Evolutionary conservation across 2,113 vertebrate species (phyloP), one percentile per base, ranked within the genome.

Genomic region (Heteronetta atricapilla): DNA sequence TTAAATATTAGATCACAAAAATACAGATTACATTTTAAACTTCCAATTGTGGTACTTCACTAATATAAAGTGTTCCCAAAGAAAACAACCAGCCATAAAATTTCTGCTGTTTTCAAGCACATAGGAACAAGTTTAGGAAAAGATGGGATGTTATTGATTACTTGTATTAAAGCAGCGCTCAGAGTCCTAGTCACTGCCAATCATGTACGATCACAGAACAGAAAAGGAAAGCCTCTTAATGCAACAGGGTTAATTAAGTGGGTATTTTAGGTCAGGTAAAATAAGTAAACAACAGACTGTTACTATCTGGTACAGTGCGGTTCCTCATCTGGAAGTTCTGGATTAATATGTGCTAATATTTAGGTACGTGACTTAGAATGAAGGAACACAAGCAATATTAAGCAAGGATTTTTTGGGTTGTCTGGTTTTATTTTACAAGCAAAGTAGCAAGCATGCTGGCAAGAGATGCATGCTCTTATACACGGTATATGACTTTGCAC

Each of bases 401-500:
- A 72, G 92, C 94, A 89, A 87, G 69, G 81, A 68, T 14, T 64
- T 77, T 64, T 25, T 22, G 20, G 3, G 3, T 56, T 66, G 77
- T n/a, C 81, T 92, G 36, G 48, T 86, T 95, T 90, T 94, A 89
- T 84, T 92, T 88, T 86, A 88, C 89, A 97, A 97, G 97, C 97
- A 95, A 94, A 96, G 92, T 95, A 94, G 96, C 97, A 97, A 98
- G 97, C 99, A 99, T 98, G 96, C 98, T 98, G 98, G 97, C 97
- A 98, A 96, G 95, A 96, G 95, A 91, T 85, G 93, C 98, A 98
- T 98, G 98, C 98, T 97, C 63, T 97, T 94, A 94, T 95, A 36
- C 85, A 82, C 13, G 53, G 83, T 74, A 95, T 8, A 94, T 74
- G 76, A 91, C 94, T 96, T 82, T 92, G 95, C 88, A 96, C 63